A percentile compares a stretch with the other conserved stretches of the same genome.
Conservation (phyloP, 2,888 invertebrate species). For the Hylaea fasciaria region DNA sequence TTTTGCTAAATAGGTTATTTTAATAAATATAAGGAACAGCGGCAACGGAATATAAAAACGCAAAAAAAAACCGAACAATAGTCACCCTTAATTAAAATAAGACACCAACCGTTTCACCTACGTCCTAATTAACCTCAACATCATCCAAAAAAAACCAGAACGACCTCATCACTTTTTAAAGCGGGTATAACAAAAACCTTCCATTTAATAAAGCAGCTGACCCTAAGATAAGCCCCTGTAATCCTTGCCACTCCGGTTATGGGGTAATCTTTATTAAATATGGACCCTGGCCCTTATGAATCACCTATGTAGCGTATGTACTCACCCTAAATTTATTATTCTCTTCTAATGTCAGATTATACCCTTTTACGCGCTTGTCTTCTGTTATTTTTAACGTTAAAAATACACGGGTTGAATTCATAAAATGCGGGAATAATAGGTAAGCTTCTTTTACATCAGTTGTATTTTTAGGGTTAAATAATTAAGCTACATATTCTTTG, state of each 20-base stretch:
- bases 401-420: slow-evolving; percentile 26
- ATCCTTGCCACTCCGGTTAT: slow-evolving; percentile 46
- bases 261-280: slow-evolving; percentile 57
- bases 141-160: slow-evolving; percentile 29
- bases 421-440: slow-evolving; percentile 4
- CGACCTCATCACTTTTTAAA: slow-evolving; percentile 31
- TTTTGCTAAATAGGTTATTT: too few species aligned
- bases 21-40: too few species aligned
- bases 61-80: too few species aligned
- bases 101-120: slow-evolving; percentile 16
- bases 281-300: slow-evolving; percentile 41
- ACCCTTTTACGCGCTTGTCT: slow-evolving; percentile 44
- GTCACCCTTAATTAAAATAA: too few species aligned
- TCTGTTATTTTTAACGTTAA: slow-evolving; percentile 36
- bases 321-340: slow-evolving; percentile 49
- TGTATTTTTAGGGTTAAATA: slow-evolving; percentile 19
- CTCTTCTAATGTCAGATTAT: slow-evolving; percentile 50
- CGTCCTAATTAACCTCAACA: slow-evolving; percentile 22
- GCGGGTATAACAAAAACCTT: slow-evolving; percentile 34
- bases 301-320: slow-evolving; percentile 32
- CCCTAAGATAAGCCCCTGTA: slow-evolving; percentile 49
- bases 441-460: slow-evolving; percentile 3
- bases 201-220: slow-evolving; percentile 50
- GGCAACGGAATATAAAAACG: too few species aligned
- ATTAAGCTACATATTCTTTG: background rate